These are phyloP conservation scores for Taenioides sp. DNA, from an alignment of 2,797 vertebrate species.

Conservation along the genomic window DNA sequence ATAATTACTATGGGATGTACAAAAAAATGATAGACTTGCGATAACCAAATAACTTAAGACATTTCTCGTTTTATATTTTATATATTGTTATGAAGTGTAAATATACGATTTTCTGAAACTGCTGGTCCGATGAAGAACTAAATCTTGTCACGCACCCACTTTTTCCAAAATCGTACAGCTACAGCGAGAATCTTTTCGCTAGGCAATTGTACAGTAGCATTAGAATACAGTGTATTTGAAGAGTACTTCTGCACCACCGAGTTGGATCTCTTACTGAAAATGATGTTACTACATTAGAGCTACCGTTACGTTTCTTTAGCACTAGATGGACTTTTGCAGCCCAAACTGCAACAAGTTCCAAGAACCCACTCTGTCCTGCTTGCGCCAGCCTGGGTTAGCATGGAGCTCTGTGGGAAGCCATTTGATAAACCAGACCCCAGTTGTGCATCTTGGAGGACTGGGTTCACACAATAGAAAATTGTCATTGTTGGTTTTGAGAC, in stretches of 20 bases:
- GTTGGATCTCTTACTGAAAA: constrained; percentile 70
- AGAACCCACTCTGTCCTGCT: constrained; percentile 69
- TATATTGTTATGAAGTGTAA: constrained; percentile 64
- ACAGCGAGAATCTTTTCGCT: constrained; percentile 70
- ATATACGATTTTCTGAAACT: constrained; percentile 79
- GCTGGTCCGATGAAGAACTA: constrained; percentile 80
- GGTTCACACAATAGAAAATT: constrained; percentile 84
- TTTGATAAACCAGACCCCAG: constrained; percentile 85
- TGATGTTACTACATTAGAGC: neutral
- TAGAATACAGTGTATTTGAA: constrained; percentile 62
- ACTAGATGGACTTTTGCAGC: constrained; percentile 58
- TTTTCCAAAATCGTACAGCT: constrained; percentile 77
- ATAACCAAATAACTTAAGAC: constrained; percentile 17
- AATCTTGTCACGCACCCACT: constrained; percentile 78
- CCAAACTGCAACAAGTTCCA: constrained; percentile 53
- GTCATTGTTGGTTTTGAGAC: constrained; percentile 85
- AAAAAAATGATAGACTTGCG: constrained; percentile 23
- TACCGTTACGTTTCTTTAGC: constrained; percentile 60
- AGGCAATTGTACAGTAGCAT: constrained; percentile 30
- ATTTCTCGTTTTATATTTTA: constrained; percentile 34
- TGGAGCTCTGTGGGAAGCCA: constrained; percentile 88
- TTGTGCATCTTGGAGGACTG: constrained; percentile 86
- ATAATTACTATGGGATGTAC: neutral
- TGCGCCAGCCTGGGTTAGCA: constrained; percentile 60
- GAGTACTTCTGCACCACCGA: constrained; percentile 51